Percentiles rank a stretch among this genome's conserved stretches.
Evolutionary conservation across 2,888 invertebrate genomes (phyloP).

Genomic region (Girardia tigrina): DNA sequence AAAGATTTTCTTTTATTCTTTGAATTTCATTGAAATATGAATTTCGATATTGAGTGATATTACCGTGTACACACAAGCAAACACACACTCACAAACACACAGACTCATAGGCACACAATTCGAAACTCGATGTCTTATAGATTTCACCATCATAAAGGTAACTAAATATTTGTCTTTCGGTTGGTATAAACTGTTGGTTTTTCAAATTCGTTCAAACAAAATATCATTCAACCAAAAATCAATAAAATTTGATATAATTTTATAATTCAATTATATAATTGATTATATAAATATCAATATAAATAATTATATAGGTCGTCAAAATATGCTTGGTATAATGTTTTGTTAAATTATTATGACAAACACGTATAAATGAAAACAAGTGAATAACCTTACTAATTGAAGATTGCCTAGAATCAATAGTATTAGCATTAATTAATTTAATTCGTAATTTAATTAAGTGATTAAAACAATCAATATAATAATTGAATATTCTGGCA

Average conservation of each 20-base stretch:
- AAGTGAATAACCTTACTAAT: conserved; percentile 12
- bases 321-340: conserved; percentile 8
- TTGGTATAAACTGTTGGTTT: not conserved
- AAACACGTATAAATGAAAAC: conserved; percentile 1
- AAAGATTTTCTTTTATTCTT: not conserved
- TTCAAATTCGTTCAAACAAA: conserved; percentile 8
- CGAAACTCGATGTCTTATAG: not conserved
- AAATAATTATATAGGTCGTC: not conserved
- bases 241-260: not conserved
- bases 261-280: conserved; percentile 2
- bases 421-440: not conserved
- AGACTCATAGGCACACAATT: not conserved
- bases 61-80: not conserved
- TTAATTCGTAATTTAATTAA: conserved; percentile 1
- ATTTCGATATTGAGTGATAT: not conserved
- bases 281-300: conserved; percentile 15
- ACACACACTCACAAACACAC: conserved; percentile 3
- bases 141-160: not conserved
- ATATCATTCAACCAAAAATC: too few relatives aligned
- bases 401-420: conserved; percentile 3
- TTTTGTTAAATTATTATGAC: not conserved
- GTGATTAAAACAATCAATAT: not conserved
- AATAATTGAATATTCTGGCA: too few relatives aligned
- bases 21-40: not conserved
- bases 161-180: not conserved